Percentiles rank a stretch among this genome's conserved stretches.
Evolutionary conservation across 2,113 vertebrate genomes (phyloP).

Genomic region (Sebastes schlegelii): DNA sequence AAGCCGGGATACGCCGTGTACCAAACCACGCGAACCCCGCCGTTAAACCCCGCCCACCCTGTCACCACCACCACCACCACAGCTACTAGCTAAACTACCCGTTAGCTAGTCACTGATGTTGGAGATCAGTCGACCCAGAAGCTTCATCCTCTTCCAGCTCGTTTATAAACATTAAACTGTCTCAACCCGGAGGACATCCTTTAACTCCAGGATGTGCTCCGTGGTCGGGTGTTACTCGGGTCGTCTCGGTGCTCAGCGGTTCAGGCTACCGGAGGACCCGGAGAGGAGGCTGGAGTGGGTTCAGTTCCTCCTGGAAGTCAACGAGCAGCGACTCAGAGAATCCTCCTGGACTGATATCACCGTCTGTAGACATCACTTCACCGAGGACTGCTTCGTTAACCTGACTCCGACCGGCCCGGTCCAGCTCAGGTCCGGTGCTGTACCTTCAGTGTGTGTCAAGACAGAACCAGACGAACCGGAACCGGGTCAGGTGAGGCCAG

Average conservation of each 20-base stretch:
- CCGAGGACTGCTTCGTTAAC: conserved; percentile 19
- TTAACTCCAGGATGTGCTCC: conserved; percentile 42
- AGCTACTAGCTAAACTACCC: not conserved
- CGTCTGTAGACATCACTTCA: conserved; percentile 57
- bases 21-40: not conserved
- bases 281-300: conserved; percentile 56
- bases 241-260: conserved; percentile 9
- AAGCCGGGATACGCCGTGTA: not conserved
- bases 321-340: conserved; percentile 24
- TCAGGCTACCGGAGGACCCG: conserved; percentile 48
- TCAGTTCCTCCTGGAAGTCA: conserved; percentile 44
- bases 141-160: not conserved
- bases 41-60: not conserved
- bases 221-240: conserved; percentile 31
- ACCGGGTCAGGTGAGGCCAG: not conserved
- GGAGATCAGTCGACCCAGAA: too few relatives aligned
- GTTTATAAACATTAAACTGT: not conserved
- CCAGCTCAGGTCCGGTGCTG: conserved; percentile 26
- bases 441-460: conserved; percentile 27
- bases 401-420: not conserved
- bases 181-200: not conserved
- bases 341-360: conserved; percentile 48
- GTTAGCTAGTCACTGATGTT: not conserved
- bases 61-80: not conserved
- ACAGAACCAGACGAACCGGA: not conserved